These are phyloP conservation scores for Halictus ligatus DNA, from an alignment of 2,888 invertebrate species.

Conservation along the genomic window DNA sequence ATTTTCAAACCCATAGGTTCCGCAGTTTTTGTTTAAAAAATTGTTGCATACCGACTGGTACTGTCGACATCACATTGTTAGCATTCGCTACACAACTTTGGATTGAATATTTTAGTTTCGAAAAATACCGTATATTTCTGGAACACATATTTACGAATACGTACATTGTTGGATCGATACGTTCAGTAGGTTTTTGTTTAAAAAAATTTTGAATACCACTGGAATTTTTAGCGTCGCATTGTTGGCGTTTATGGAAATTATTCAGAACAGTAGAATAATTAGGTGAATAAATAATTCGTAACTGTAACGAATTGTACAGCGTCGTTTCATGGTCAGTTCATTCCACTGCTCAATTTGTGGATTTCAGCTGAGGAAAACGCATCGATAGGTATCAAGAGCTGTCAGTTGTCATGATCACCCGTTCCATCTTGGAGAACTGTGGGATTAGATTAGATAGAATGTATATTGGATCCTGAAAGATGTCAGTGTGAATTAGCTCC, in stretches of 20 bases:
- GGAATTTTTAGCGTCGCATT: not conserved
- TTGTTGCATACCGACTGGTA: no score
- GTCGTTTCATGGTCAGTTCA: slow-evolving; percentile 64
- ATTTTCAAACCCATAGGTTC: not conserved
- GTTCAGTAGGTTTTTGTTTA: no score
- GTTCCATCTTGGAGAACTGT: not conserved
- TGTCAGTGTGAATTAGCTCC: slow-evolving; percentile 38
- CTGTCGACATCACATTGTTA: no score
- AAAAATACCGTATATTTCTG: no score
- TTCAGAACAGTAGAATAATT: not conserved
- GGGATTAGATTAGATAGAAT: slow-evolving; percentile 12
- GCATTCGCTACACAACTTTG: no score
- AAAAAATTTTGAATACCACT: not conserved
- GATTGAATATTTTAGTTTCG: no score
- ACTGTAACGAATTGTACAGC: slow-evolving; percentile 53
- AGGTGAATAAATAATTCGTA: not conserved
- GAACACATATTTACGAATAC: no score
- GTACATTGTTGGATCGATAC: no score
- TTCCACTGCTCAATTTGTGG: slow-evolving; percentile 63
- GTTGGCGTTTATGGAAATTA: not conserved
- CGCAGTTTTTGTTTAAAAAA: not conserved
- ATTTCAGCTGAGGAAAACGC: slow-evolving; percentile 61
- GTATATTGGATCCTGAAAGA: not conserved
- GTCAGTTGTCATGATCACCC: slow-evolving; percentile 17
- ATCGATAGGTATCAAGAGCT: slow-evolving; percentile 54